phyloP scores from a whole-genome alignment of 2,888 invertebrate genomes.

The Flexamia atlantica region DNA sequence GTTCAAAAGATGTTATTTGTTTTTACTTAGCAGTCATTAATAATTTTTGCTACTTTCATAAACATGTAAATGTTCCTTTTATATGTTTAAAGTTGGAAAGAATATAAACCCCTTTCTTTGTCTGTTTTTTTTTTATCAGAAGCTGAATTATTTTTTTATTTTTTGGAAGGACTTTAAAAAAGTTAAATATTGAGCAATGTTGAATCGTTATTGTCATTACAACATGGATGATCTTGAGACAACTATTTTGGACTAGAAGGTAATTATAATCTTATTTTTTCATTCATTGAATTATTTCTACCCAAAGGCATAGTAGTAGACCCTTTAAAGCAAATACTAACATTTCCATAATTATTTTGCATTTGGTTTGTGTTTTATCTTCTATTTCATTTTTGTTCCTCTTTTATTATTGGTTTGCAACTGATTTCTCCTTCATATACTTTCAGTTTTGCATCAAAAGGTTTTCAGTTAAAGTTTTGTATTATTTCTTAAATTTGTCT shows the following conservation, averaged over 20 bases:
- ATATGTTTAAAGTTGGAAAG: too few relatives aligned
- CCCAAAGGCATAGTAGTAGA: background rate
- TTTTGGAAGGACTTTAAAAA: too few relatives aligned
- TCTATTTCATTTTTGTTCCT: constrained; percentile 26
- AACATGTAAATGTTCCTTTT: too few relatives aligned
- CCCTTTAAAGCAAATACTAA: constrained; percentile 2
- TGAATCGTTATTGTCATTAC: too few relatives aligned
- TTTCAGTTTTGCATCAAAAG: background rate
- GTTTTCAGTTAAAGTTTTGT: background rate
- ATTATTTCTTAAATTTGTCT: background rate
- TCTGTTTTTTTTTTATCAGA: too few relatives aligned
- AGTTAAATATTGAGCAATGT: too few relatives aligned
- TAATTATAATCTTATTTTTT: background rate
- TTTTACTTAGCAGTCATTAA: too few relatives aligned
- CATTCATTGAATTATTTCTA: background rate
- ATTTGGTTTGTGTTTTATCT: constrained; percentile 36
- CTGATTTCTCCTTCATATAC: background rate
- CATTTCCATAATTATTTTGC: constrained; percentile 7
- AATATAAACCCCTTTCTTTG: too few relatives aligned
- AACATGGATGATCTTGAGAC: too few relatives aligned
- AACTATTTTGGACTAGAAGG: background rate
- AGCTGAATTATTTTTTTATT: too few relatives aligned
- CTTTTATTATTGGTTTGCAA: constrained; percentile 18
- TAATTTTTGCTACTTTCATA: too few relatives aligned
- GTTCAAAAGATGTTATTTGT: too few relatives aligned